phyloP scores from a whole-genome alignment of 2,888 invertebrate genomes.

The Sphaerophoria rueppellii region DNA sequence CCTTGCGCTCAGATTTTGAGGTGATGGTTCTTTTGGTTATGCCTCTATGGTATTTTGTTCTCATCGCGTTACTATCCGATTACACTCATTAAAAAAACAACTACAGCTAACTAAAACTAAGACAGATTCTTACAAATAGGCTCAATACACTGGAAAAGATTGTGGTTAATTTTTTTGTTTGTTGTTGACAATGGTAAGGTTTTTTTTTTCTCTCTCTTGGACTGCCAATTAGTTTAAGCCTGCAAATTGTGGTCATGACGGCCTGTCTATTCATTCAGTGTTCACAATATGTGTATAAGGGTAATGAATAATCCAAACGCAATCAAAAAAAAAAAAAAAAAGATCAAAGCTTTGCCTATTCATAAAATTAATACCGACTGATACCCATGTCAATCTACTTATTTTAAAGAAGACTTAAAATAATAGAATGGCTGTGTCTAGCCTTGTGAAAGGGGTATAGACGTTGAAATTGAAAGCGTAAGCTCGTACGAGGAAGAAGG shows the following conservation, averaged over 20 bases:
- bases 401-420: slow-evolving; percentile 6
- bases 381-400: slow-evolving; percentile 15
- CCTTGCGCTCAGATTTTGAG: slow-evolving; percentile 12
- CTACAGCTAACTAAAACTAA: neutral
- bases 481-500: neutral
- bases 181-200: neutral
- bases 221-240: slow-evolving; percentile 42
- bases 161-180: slow-evolving; percentile 46
- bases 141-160: slow-evolving; percentile 47
- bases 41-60: slow-evolving; percentile 29
- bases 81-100: slow-evolving; percentile 15
- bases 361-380: slow-evolving; percentile 1
- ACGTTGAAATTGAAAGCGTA: slow-evolving; percentile 1
- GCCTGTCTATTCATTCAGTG: neutral
- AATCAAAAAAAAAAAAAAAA: neutral
- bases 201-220: neutral
- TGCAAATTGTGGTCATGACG: slow-evolving; percentile 24
- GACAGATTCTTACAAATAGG: slow-evolving; percentile 58
- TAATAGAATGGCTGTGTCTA: neutral
- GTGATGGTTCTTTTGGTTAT: slow-evolving; percentile 21
- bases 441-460: neutral
- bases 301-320: slow-evolving; percentile 3
- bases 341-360: slow-evolving; percentile 1
- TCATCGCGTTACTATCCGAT: slow-evolving; percentile 44
- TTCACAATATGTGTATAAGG: neutral